Evolutionary conservation across 2,888 invertebrate genomes (phyloP).

Genomic region (Mantis religiosa): DNA sequence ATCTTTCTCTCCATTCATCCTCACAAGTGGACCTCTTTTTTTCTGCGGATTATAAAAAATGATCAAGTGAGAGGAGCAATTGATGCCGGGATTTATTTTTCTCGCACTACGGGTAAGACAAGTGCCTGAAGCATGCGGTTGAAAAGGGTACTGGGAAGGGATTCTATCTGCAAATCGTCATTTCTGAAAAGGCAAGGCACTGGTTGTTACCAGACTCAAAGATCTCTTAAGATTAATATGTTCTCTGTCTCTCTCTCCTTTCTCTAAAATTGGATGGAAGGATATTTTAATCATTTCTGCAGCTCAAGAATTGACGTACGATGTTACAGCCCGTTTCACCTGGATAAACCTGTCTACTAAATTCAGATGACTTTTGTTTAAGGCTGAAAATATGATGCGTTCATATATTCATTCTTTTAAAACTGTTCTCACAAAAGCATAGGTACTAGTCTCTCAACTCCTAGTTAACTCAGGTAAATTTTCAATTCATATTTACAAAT

Average conservation of each 20-base stretch:
- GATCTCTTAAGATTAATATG: neutral
- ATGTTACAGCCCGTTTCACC: neutral
- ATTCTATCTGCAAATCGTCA: neutral
- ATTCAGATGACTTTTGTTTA: too few relatives aligned
- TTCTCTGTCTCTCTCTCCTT: neutral
- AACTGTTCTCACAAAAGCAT: too few relatives aligned
- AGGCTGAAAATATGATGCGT: too few relatives aligned
- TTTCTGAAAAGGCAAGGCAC: neutral
- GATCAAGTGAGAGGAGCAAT: neutral
- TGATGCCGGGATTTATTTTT: neutral
- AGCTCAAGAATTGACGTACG: neutral
- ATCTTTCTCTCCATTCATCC: neutral
- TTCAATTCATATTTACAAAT: too few relatives aligned
- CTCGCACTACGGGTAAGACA: neutral
- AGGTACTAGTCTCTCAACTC: too few relatives aligned
- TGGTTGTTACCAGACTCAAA: neutral
- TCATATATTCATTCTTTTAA: too few relatives aligned
- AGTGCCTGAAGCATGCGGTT: neutral
- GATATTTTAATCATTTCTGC: neutral
- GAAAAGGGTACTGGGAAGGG: neutral
- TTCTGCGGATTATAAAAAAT: neutral
- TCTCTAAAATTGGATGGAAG: neutral
- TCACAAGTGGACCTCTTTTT: neutral
- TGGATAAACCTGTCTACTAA: neutral
- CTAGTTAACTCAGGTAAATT: too few relatives aligned